Conservation (phyloP, 2,113 vertebrate species). For the Myiagra hebetior region DNA sequence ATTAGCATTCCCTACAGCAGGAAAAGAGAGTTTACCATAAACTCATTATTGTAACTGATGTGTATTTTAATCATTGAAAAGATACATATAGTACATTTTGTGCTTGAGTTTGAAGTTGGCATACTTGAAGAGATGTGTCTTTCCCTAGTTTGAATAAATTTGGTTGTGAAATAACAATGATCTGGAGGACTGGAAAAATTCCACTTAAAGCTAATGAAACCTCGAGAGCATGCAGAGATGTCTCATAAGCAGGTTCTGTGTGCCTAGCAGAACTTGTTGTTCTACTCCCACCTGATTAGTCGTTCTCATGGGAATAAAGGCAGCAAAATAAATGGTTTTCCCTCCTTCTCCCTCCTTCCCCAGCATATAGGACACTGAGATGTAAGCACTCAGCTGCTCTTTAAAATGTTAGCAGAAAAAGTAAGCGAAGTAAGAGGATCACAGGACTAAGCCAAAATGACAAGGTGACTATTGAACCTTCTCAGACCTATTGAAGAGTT, state of each 20-base stretch:
- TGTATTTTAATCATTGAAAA: background rate
- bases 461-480: background rate
- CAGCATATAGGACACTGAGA: background rate
- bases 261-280: slow-evolving; percentile 62
- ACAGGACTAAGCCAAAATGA: background rate
- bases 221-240: slow-evolving; percentile 49
- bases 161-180: slow-evolving; percentile 57
- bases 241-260: slow-evolving; percentile 47
- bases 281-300: slow-evolving; percentile 52
- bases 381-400: background rate
- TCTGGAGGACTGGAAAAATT: slow-evolving; percentile 50
- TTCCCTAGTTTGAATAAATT: slow-evolving; percentile 49
- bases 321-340: slow-evolving; percentile 4
- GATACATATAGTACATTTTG: background rate
- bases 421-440: background rate
- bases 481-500: background rate
- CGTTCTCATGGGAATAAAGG: slow-evolving; percentile 43
- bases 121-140: slow-evolving; percentile 1
- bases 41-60: background rate
- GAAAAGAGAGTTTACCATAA: background rate
- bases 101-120: background rate
- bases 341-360: background rate
- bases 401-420: background rate
- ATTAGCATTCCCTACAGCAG: background rate
- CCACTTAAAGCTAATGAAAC: slow-evolving; percentile 52